phyloP scores from a whole-genome alignment of 2,888 invertebrate species.

The Nycteola revayana region DNA sequence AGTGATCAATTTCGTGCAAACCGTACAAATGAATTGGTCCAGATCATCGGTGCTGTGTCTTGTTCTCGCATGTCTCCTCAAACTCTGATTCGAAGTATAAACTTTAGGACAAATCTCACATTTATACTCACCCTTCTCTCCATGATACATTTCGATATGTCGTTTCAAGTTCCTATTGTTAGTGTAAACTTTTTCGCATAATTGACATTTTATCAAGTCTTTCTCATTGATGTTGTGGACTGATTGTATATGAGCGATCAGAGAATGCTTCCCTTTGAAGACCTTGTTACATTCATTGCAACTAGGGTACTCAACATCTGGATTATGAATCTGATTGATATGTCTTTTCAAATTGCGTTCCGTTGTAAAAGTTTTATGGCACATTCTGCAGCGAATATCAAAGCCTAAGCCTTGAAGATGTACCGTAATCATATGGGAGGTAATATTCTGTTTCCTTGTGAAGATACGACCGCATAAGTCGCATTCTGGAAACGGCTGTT shows the following conservation, averaged over 20 bases:
- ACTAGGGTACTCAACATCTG: slow-evolving; percentile 47
- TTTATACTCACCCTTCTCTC: slow-evolving; percentile 46
- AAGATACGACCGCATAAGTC: slow-evolving; percentile 64
- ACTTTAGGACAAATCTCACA: slow-evolving; percentile 62
- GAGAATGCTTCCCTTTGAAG: slow-evolving; percentile 51
- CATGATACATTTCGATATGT: slow-evolving; percentile 59
- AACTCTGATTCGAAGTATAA: slow-evolving; percentile 60
- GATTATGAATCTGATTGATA: slow-evolving; percentile 54
- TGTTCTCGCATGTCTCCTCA: slow-evolving; percentile 47
- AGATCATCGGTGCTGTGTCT: slow-evolving; percentile 39
- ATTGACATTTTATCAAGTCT: slow-evolving; percentile 41
- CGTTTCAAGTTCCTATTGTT: slow-evolving; percentile 57
- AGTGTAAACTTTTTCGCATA: slow-evolving; percentile 55
- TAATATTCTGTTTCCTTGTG: slow-evolving; percentile 63
- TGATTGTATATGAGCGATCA: slow-evolving; percentile 53
- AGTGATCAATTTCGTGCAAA: slow-evolving; percentile 31
- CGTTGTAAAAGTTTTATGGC: slow-evolving; percentile 55
- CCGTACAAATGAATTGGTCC: slow-evolving; percentile 33
- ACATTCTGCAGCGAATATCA: slow-evolving; percentile 46
- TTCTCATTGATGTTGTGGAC: slow-evolving; percentile 37
- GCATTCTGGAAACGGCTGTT: slow-evolving; percentile 59
- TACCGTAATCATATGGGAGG: slow-evolving; percentile 62
- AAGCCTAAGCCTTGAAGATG: slow-evolving; percentile 51
- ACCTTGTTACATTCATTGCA: slow-evolving; percentile 55
- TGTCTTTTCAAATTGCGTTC: slow-evolving; percentile 60